Conservation (phyloP, 2,797 vertebrate species). For the Pseudotriccus pelzelni region DNA sequence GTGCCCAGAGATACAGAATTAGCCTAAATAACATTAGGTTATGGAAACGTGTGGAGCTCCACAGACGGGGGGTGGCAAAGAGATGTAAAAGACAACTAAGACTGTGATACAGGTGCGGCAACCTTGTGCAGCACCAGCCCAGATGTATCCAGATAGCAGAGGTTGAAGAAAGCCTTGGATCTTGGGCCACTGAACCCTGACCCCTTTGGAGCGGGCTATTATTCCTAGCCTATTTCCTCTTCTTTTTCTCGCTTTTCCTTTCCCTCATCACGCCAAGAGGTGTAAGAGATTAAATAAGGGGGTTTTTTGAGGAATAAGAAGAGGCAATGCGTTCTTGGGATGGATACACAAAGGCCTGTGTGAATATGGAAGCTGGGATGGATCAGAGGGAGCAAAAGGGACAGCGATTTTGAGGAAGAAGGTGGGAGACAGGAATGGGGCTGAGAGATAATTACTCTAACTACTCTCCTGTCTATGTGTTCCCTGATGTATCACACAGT, state of each 20-base stretch:
- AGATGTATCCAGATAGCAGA: background rate
- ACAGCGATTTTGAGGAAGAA: background rate
- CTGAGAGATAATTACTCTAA: background rate
- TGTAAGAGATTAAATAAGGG: background rate
- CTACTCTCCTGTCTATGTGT: background rate
- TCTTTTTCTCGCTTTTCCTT: background rate
- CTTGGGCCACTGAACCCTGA: background rate
- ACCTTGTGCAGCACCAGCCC: background rate
- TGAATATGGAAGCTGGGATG: background rate
- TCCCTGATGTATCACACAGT: background rate
- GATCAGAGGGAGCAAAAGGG: background rate
- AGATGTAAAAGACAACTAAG: background rate
- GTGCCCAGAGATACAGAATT: background rate
- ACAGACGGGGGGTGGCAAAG: background rate
- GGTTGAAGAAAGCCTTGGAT: background rate
- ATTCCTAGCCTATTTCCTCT: background rate
- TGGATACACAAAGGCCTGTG: background rate
- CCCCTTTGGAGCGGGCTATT: background rate
- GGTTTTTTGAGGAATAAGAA: background rate
- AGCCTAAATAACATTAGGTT: background rate
- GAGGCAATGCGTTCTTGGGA: rapidly evolving
- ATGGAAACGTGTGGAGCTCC: background rate
- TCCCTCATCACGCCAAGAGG: background rate
- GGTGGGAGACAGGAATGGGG: background rate
- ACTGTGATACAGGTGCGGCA: background rate